Conservation (phyloP, 1,140 invertebrate genomes). For the Pseudomyrmex pallidus region DNA sequence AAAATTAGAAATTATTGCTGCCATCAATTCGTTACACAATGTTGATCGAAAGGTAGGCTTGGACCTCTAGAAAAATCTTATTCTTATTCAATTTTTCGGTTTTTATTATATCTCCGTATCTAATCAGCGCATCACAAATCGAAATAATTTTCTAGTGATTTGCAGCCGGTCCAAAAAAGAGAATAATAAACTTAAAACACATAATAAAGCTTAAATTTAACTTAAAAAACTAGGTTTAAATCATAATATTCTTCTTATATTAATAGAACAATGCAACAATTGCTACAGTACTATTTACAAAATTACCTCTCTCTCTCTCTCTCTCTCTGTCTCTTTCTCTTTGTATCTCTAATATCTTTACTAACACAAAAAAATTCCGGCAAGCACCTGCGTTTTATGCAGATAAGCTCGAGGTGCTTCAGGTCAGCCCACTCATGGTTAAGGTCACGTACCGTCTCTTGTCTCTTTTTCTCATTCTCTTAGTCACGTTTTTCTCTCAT, state of each 20-base stretch:
- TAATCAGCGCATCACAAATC: too few species aligned
- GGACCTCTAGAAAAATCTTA: too few species aligned
- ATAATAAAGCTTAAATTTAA: neutral
- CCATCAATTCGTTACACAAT: too few species aligned
- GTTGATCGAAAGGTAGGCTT: too few species aligned
- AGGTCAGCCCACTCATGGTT: conserved; percentile 75
- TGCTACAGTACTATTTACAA: conserved; percentile 50
- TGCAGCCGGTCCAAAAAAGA: too few species aligned
- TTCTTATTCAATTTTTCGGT: too few species aligned
- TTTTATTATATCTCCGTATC: too few species aligned
- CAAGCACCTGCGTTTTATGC: conserved; percentile 78
- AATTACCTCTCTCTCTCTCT: conserved; percentile 35
- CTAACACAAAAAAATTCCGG: conserved; percentile 75
- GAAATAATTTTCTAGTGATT: too few species aligned
- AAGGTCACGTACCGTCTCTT: conserved; percentile 70
- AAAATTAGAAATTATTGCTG: too few species aligned
- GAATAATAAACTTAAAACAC: too few species aligned
- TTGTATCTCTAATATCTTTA: conserved; percentile 69
- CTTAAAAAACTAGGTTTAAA: neutral
- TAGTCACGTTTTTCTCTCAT: conserved; percentile 5
- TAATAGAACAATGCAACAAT: conserved; percentile 38
- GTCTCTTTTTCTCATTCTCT: neutral
- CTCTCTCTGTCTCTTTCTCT: conserved; percentile 11
- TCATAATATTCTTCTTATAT: conserved; percentile 16
- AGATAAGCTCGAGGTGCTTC: conserved; percentile 77